Conservation (phyloP, 2,113 vertebrate species). For the Athene cunicularia region DNA sequence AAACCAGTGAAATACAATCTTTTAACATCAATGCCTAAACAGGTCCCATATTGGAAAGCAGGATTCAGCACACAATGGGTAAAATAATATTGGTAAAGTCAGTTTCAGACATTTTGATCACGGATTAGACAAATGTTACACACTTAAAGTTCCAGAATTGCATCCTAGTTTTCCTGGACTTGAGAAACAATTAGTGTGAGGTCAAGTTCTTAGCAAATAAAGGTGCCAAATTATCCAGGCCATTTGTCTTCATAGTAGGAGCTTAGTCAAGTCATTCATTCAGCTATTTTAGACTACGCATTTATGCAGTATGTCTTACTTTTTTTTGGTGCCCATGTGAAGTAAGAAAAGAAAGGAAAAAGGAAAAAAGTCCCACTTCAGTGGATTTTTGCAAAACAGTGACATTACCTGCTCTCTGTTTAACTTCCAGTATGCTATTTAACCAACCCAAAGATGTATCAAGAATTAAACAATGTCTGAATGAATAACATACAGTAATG, state of each 20-base stretch:
- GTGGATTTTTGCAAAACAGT: neutral
- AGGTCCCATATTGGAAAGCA: neutral
- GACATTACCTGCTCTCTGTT: neutral
- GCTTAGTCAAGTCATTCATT: neutral
- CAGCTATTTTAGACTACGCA: neutral
- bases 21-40: neutral
- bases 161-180: neutral
- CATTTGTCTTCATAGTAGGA: neutral
- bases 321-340: neutral
- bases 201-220: neutral
- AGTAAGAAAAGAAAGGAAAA: neutral
- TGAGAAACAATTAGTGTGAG: neutral
- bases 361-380: neutral
- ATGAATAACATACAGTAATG: neutral
- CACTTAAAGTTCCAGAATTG: neutral
- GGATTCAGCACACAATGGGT: neutral
- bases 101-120: neutral
- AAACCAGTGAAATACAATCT: neutral
- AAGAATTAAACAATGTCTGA: neutral
- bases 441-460: neutral
- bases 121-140: neutral
- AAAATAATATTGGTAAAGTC: neutral
- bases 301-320: neutral
- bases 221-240: neutral
- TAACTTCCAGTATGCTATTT: neutral